Conservation (phyloP, 64 coral and sea anemone genomes). For the Cladopsammia gracilis region DNA sequence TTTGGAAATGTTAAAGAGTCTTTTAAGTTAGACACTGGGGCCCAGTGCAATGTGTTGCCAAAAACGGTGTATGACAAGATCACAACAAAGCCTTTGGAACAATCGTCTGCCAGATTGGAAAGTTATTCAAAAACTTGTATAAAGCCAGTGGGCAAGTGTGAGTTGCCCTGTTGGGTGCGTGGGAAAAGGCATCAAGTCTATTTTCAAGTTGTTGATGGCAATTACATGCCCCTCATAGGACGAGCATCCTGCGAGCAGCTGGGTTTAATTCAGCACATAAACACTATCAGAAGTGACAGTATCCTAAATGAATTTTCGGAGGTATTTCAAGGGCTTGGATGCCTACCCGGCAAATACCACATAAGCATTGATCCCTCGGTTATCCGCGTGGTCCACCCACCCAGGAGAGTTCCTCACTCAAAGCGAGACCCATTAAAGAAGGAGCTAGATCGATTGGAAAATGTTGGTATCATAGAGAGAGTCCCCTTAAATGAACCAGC, state of each 20-base stretch:
- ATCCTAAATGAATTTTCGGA: too few relatives aligned
- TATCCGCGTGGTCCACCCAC: too few relatives aligned
- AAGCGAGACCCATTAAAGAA: too few relatives aligned
- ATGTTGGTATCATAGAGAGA: too few relatives aligned
- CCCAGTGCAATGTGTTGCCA: slow-evolving; percentile 67
- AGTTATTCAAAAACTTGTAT: slow-evolving; percentile 55
- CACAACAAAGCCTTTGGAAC: slow-evolving; percentile 33
- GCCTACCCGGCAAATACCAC: too few relatives aligned
- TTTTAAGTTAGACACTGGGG: slow-evolving; percentile 47
- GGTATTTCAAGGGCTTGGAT: too few relatives aligned
- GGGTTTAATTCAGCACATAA: slow-evolving; percentile 33
- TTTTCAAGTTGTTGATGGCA: slow-evolving; percentile 77
- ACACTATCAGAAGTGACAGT: neutral
- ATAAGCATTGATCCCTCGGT: too few relatives aligned
- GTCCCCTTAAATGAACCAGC: too few relatives aligned
- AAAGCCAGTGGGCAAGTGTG: slow-evolving; percentile 7
- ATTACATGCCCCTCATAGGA: slow-evolving; percentile 52
- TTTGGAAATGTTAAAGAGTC: slow-evolving; percentile 29
- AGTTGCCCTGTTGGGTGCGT: neutral
- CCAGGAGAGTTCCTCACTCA: too few relatives aligned
- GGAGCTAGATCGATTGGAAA: too few relatives aligned
- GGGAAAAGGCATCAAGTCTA: slow-evolving; percentile 38
- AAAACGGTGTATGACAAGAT: slow-evolving; percentile 61
- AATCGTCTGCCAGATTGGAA: slow-evolving; percentile 29
- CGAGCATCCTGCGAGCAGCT: slow-evolving; percentile 44